These are phyloP conservation scores for Sitta europaea DNA, from an alignment of 2,113 vertebrate genomes.

Conservation along the genomic window DNA sequence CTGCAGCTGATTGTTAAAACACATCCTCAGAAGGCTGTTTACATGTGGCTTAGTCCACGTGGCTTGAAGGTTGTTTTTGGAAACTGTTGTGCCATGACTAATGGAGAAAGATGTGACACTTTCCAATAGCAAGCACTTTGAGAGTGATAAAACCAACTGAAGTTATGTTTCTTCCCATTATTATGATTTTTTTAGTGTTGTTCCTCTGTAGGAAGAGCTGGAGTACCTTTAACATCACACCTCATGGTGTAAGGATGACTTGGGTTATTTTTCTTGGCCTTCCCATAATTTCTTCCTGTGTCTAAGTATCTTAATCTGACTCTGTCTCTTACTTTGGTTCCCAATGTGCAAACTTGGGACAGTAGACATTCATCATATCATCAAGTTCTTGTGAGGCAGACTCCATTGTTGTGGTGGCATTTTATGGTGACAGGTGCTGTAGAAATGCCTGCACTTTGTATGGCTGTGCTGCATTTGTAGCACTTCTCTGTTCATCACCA, in stretches of 20 bases:
- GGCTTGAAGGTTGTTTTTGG: background rate
- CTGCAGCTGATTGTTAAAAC: background rate
- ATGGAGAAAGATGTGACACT: background rate
- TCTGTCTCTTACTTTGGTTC: background rate
- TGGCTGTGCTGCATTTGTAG: background rate
- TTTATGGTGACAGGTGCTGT: background rate
- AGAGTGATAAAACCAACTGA: background rate
- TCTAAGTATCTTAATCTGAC: background rate
- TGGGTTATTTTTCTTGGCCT: background rate
- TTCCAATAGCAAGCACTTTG: background rate
- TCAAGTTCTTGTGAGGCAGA: background rate
- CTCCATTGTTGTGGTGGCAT: background rate
- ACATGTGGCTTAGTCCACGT: accelerated
- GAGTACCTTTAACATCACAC: background rate
- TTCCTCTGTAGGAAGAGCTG: background rate
- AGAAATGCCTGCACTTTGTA: background rate
- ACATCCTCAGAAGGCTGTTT: background rate
- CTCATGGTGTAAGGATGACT: background rate
- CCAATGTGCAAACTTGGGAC: background rate
- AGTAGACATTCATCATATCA: background rate
- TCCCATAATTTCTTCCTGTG: background rate
- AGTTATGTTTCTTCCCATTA: background rate
- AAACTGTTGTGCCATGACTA: background rate
- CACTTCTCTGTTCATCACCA: background rate
- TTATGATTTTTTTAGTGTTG: background rate